Conservation (phyloP, 2,797 vertebrate genomes). For the Prionace glauca region DNA sequence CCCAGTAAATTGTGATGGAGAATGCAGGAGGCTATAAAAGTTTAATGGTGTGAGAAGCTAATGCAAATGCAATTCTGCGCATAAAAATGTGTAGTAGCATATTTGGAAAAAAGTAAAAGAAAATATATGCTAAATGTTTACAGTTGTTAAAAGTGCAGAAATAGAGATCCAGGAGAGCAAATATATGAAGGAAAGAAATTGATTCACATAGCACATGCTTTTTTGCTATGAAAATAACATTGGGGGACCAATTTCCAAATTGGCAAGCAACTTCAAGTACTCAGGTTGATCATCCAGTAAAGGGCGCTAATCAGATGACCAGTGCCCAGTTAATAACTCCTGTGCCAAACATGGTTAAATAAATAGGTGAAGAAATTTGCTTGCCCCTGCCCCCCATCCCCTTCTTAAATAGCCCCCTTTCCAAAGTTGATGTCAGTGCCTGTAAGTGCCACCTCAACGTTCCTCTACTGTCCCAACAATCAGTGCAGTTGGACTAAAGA, state of each 20-base stretch:
- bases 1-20: background rate
- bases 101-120: background rate
- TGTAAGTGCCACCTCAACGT: background rate
- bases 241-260: background rate
- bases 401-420: no score
- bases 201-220: background rate
- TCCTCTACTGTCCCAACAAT: background rate
- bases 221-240: background rate
- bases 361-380: background rate
- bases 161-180: background rate
- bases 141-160: background rate
- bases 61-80: background rate
- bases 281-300: no score
- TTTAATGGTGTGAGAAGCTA: background rate
- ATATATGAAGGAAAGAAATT: background rate
- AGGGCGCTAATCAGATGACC: background rate
- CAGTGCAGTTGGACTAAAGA: background rate
- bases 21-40: background rate
- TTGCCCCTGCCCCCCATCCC: background rate
- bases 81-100: background rate
- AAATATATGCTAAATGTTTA: background rate
- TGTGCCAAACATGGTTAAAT: background rate
- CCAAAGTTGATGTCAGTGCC: background rate
- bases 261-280: background rate
- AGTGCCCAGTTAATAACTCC: background rate